Evolutionary conservation across 1,140 invertebrate genomes (phyloP), one percentile per base, ranked within the genome.

Genomic region (Aricia agestis): DNA sequence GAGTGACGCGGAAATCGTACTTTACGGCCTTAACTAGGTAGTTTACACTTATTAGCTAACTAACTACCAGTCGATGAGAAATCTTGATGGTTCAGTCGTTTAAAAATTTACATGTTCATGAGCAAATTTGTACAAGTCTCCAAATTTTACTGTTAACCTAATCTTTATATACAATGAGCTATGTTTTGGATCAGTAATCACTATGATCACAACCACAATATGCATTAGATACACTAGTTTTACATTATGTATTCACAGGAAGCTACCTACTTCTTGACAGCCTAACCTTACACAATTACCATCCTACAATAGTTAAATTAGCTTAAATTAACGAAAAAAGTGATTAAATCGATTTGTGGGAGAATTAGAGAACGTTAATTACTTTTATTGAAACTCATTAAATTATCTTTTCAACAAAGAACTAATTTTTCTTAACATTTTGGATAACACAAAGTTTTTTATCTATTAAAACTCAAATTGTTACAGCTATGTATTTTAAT

Each of bases 121-220:
- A 91, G 89, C 89, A 91, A 69, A 86, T 89, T 91, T 91, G 89
- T 91, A 91, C 87, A 91, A 87, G 82, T 89, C 82, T 90, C 86
- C 85, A 89, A 90, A 90, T 88, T 87, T 80, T 83, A 83, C 78
- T 78, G 76, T 82, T 83, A 83, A 84, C 66, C 78, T 86, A 85
- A 77, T 80, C 82, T 82, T 77, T 84, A 84, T 88, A 80, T 88
- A 87, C 84, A 85, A 81, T 82, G 78, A 78, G 74, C 74, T 85
- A 83, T 76, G 66, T 83, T 75, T 86, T 81, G 85, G 87, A 86
- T 91, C 89, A 82, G 86, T 82, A 87, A 87, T 86, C 84, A 86
- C 78, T 87, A 89, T 82, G 85, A 91, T 91, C 89, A 91, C 89
- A 91, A 91, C 89, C 89, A 87, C 85, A 87, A 80, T 89, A 86